Conservation (phyloP, 2,888 invertebrate genomes). For the Drosophila hamatofila region DNA sequence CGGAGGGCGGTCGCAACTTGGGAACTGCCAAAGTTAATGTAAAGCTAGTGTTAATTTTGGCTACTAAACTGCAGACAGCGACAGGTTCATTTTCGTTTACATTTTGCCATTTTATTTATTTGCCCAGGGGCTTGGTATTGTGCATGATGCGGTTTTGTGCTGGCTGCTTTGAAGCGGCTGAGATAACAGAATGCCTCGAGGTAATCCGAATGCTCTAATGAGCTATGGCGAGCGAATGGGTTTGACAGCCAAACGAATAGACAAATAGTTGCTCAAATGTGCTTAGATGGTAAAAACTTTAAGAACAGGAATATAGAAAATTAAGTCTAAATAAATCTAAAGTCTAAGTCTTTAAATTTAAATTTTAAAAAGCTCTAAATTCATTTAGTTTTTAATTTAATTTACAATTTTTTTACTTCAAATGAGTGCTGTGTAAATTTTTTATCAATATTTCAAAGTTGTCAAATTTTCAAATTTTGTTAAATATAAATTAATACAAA, state of each 20-base stretch:
- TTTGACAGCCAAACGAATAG: slow-evolving; percentile 1
- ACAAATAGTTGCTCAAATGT: background rate
- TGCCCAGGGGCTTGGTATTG: slow-evolving; percentile 15
- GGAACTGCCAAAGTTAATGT: slow-evolving; percentile 41
- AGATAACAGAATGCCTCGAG: background rate
- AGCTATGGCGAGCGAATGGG: background rate
- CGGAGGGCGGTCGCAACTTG: slow-evolving; percentile 17
- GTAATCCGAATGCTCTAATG: slow-evolving; percentile 24
- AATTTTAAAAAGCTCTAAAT: no score
- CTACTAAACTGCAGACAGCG: slow-evolving; percentile 48
- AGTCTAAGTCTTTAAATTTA: no score
- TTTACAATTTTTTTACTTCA: background rate
- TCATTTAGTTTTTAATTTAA: no score
- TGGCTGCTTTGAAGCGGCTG: slow-evolving; percentile 21
- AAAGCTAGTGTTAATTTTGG: slow-evolving; percentile 64
- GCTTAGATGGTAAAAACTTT: background rate
- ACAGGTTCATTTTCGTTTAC: slow-evolving; percentile 62
- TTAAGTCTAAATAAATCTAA: background rate
- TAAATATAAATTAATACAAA: background rate
- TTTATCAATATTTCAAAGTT: no score
- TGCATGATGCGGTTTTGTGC: slow-evolving; percentile 17
- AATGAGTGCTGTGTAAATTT: background rate
- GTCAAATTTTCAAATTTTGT: no score
- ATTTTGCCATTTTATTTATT: slow-evolving; percentile 36
- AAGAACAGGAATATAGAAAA: background rate